These are phyloP conservation scores for Anadara kagoshimensis DNA, from an alignment of 1,140 invertebrate species.

Conservation along the genomic window DNA sequence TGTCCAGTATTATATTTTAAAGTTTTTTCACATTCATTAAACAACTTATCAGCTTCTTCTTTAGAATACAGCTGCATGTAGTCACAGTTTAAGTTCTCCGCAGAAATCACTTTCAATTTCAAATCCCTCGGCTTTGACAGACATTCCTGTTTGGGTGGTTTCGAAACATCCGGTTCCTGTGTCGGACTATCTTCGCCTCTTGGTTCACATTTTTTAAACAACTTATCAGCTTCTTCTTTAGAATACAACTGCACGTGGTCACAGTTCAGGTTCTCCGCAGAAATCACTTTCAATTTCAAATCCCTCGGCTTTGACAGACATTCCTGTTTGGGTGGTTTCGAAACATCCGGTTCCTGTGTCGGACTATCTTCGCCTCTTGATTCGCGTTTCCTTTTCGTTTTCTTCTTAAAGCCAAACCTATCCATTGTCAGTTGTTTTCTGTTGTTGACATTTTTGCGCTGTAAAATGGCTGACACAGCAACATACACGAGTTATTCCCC, in stretches of 20 bases:
- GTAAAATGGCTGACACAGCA: no score
- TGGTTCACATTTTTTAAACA: slow-evolving; percentile 59
- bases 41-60: slow-evolving; percentile 54
- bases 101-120: slow-evolving; percentile 2
- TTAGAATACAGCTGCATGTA: slow-evolving; percentile 54
- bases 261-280: slow-evolving; percentile 56
- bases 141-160: no score
- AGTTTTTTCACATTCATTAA: slow-evolving; percentile 56
- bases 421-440: no score
- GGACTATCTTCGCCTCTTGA: no score
- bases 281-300: slow-evolving; percentile 2
- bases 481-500: no score
- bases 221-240: slow-evolving; percentile 52
- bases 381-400: no score
- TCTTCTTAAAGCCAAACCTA: no score
- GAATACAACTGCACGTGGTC: slow-evolving; percentile 56
- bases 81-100: slow-evolving; percentile 58
- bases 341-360: no score
- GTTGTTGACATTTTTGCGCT: no score
- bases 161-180: no score
- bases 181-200: no score
- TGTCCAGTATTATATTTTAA: slow-evolving; percentile 70
- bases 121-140: neutral
- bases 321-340: no score
- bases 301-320: neutral